Conservation (phyloP, 35 echinoderm and acorn worm species). For the Ptychodera flava region DNA sequence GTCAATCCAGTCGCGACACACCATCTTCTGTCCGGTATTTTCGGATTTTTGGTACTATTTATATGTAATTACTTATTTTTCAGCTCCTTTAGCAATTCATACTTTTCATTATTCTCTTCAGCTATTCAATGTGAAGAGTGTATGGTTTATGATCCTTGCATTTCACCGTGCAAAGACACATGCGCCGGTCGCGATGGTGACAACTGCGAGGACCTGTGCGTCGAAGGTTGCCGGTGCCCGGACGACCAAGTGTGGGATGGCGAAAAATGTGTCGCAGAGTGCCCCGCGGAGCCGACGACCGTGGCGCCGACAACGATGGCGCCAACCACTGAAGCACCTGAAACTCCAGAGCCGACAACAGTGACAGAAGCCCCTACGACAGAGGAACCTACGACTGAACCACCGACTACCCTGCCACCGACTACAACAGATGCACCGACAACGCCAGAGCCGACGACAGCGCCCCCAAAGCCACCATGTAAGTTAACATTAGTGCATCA, state of each 20-base stretch:
- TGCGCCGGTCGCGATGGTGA: background rate
- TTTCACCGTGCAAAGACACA: slow-evolving; percentile 49
- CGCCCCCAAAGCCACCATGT: background rate
- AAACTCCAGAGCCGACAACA: background rate
- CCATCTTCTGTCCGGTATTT: too few relatives aligned
- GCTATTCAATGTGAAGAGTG: slow-evolving; percentile 80
- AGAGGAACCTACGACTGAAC: background rate
- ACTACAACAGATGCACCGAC: background rate
- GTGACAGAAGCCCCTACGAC: background rate
- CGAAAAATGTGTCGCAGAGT: background rate
- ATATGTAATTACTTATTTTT: too few relatives aligned
- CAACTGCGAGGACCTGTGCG: background rate
- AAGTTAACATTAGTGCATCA: too few relatives aligned
- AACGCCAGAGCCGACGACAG: background rate
- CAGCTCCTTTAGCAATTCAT: too few relatives aligned
- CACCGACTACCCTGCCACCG: background rate
- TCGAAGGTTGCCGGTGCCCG: slow-evolving; percentile 12
- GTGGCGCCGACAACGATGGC: background rate
- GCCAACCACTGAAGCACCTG: background rate
- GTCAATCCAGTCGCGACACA: too few relatives aligned
- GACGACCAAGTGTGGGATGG: background rate
- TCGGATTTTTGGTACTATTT: too few relatives aligned
- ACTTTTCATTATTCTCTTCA: too few relatives aligned
- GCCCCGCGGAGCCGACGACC: slow-evolving; percentile 8
- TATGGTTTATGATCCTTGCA: slow-evolving; percentile 65